Percentiles rank a stretch among this genome's conserved stretches.
phyloP scores from a whole-genome alignment of 2,113 vertebrate species.

The Poecile atricapillus region DNA sequence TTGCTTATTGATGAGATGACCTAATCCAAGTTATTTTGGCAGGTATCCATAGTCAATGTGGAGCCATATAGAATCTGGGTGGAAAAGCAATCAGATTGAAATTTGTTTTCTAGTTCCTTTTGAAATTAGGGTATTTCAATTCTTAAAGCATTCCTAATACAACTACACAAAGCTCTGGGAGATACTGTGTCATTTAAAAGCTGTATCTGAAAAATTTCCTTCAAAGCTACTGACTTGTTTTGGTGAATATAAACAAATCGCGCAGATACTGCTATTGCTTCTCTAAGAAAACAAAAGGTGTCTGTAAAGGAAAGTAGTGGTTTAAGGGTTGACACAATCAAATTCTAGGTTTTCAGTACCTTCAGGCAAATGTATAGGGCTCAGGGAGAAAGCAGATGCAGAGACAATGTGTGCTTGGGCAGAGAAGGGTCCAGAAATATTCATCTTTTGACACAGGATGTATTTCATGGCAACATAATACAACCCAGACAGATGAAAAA shows the following conservation, averaged over 20 bases:
- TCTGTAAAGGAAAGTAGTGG: background rate
- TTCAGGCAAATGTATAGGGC: background rate
- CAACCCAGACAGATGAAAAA: background rate
- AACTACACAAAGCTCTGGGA: background rate
- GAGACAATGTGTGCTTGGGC: background rate
- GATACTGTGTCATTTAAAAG: background rate
- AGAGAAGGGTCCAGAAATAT: background rate
- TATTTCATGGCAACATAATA: background rate
- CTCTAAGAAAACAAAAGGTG: background rate
- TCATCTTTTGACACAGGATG: background rate
- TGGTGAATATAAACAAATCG: background rate
- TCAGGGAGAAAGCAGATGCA: background rate
- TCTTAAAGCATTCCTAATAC: background rate
- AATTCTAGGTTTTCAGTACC: background rate
- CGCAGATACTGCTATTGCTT: background rate
- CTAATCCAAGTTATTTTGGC: slow-evolving; percentile 31
- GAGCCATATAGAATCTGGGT: background rate
- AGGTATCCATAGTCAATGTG: background rate
- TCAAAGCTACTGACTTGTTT: background rate
- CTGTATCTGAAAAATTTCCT: background rate
- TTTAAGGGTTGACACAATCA: background rate
- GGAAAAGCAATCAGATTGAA: background rate
- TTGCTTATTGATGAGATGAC: slow-evolving; percentile 49
- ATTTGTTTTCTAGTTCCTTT: background rate
- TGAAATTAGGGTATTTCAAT: background rate